Percentiles rank a stretch among this genome's conserved stretches.
Evolutionary conservation across 1,140 invertebrate species (phyloP).

Genomic region (Drosophila murphyi): DNA sequence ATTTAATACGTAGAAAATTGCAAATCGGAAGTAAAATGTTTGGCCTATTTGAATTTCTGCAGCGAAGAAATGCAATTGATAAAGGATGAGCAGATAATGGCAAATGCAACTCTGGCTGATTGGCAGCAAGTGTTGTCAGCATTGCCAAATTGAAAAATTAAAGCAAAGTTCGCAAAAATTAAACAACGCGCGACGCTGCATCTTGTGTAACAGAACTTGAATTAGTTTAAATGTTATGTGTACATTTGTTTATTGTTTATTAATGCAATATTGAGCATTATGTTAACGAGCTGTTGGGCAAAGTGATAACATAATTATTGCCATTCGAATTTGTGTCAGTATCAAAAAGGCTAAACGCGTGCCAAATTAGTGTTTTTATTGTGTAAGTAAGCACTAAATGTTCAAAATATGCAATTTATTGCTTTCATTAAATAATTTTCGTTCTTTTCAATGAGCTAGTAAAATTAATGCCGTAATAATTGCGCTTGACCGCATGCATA

Average conservation of each 20-base stretch:
- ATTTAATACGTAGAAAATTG: constrained; percentile 69
- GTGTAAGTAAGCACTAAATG: constrained; percentile 36
- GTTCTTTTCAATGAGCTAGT: constrained; percentile 35
- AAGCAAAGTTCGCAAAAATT: constrained; percentile 20
- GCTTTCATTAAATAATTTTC: constrained; percentile 20
- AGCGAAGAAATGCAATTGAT: constrained; percentile 15
- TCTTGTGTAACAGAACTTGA: not conserved
- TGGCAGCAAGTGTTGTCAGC: constrained; percentile 26
- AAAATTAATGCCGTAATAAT: constrained; percentile 48
- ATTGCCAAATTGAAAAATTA: not conserved
- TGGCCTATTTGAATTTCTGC: constrained; percentile 34
- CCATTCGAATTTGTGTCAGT: constrained; percentile 22
- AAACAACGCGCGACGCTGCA: not conserved
- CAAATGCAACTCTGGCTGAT: constrained; percentile 20
- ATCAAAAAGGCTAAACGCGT: constrained; percentile 19
- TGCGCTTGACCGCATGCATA: constrained; percentile 26
- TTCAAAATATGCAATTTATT: constrained; percentile 21
- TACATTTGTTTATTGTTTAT: constrained; percentile 40
- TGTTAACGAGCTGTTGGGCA: constrained; percentile 21
- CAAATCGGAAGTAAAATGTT: constrained; percentile 67
- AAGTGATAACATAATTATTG: constrained; percentile 31
- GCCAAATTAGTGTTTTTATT: constrained; percentile 33
- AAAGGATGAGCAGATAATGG: constrained; percentile 7
- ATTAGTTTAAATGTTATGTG: constrained; percentile 41
- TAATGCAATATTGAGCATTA: constrained; percentile 30